These are phyloP conservation scores for Lasius platythorax DNA, from an alignment of 2,888 invertebrate species.

Conservation along the genomic window DNA sequence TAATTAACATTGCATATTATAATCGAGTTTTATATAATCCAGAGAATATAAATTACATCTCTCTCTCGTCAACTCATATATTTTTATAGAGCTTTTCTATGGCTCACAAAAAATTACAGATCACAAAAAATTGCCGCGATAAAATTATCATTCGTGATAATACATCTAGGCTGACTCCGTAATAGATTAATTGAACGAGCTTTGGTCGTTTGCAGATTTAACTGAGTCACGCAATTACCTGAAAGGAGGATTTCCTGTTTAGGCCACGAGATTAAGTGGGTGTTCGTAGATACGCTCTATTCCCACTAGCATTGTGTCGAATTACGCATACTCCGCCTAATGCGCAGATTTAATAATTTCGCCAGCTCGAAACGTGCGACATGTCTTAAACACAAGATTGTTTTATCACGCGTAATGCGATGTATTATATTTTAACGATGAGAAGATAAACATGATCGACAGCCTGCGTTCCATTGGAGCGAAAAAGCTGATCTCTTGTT, in stretches of 20 bases:
- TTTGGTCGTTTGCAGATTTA: conserved; percentile 80
- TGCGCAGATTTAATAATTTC: conserved; percentile 53
- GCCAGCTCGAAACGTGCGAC: conserved; percentile 41
- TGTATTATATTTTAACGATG: conserved; percentile 26
- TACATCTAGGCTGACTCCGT: conserved; percentile 73
- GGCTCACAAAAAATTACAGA: conserved; percentile 33
- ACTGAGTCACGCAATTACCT: conserved; percentile 84
- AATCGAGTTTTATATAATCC: not conserved
- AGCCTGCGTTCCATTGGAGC: not conserved
- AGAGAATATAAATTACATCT: not conserved
- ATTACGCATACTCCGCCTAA: conserved; percentile 64
- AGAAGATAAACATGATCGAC: conserved; percentile 31
- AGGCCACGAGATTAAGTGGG: conserved; percentile 77
- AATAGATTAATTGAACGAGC: conserved; percentile 79
- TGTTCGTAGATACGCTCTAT: conserved; percentile 74
- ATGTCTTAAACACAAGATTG: conserved; percentile 28
- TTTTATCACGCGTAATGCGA: conserved; percentile 8
- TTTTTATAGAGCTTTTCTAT: not conserved
- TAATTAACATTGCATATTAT: not conserved
- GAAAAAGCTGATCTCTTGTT: conserved; percentile 23
- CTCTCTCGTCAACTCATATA: not conserved
- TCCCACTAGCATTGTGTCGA: conserved; percentile 64
- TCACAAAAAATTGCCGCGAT: conserved; percentile 51
- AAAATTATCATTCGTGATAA: conserved; percentile 68
- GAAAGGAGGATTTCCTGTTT: conserved; percentile 86